Evolutionary conservation across 2,888 invertebrate species (phyloP), one percentile per base, ranked within the genome.

Genomic region (Eustalomyia histrio): DNA sequence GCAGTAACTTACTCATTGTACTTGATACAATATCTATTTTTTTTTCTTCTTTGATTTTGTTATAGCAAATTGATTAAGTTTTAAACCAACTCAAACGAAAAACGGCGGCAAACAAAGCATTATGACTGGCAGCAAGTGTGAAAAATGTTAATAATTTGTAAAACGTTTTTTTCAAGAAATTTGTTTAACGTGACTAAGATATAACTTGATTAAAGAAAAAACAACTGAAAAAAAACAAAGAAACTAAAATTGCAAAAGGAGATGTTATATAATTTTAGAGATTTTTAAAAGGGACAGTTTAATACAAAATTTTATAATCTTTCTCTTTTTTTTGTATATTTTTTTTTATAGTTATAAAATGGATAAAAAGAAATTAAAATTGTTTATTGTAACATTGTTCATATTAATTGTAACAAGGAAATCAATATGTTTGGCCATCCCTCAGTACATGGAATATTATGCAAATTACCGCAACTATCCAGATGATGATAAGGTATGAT

Each of bases 381-480:
- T 57, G 24, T 52, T 52, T n/a, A n/a, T 74, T 58, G 17, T 76
- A 60, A 24, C 83, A 65, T 61, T 79, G 8, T 73, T 14, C 5
- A 47, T 47, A n/a, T 57, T 39, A 78, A 82, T 79, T 43, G 39
- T 6, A 57, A 61, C 52, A 18, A 76, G 67, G 68, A 82, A 61
- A 43, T 63, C 76, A n/a, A 82, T 81, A 33, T 55, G 61, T 83
- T 65, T 78, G 67, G 78, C 67, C 29, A 79, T 61, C 64, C 68
- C 83, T 33, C 85, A 87, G 76, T 86, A 85, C 76, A 87, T 89
- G 65, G 89, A 88, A 84, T 87, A 88, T 82, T 87, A 85, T 82
- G 80, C 85, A 67, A 87, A 89, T 83, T 89, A 87, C 82, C 88
- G 86, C 76, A 87, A 88, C 82, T 87, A 67, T 87, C 83, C 88